phyloP scores from a whole-genome alignment of 2,113 vertebrate genomes.

The Indicator maculatus region DNA sequence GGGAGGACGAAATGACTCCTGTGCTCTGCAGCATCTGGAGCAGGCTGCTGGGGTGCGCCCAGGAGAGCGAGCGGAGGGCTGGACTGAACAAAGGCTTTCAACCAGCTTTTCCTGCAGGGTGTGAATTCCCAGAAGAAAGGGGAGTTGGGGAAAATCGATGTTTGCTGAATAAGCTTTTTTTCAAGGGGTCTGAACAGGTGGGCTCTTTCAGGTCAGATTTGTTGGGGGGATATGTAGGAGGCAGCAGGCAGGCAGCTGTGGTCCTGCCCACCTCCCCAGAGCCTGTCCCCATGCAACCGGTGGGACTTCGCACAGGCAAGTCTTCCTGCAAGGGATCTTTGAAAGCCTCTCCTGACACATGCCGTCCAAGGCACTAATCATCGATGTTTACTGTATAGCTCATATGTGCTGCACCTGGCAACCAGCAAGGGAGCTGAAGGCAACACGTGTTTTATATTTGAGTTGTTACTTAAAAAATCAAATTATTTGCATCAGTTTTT shows the following conservation, averaged over 20 bases:
- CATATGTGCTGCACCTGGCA: constrained; percentile 69
- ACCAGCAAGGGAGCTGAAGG: constrained; percentile 63
- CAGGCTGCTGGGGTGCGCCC: fast-evolving
- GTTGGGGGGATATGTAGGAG: background rate
- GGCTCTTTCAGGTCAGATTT: background rate
- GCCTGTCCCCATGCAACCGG: background rate
- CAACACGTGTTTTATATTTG: constrained; percentile 68
- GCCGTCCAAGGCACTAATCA: constrained; percentile 70
- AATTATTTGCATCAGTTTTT: constrained; percentile 71
- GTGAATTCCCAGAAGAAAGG: background rate
- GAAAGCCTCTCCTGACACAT: constrained; percentile 43
- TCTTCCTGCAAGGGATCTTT: constrained; percentile 7
- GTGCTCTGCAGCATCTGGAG: background rate
- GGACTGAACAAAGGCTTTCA: constrained; percentile 19
- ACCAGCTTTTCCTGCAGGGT: fast-evolving
- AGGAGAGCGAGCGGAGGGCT: background rate
- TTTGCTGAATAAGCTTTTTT: background rate
- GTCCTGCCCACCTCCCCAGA: background rate
- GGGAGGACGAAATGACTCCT: background rate
- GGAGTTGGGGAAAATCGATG: background rate
- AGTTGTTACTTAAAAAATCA: constrained; percentile 70
- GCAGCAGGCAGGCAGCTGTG: background rate
- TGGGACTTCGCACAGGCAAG: background rate
- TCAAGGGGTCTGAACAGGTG: background rate
- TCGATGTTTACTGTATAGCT: constrained; percentile 62